A percentile compares a stretch with the other conserved stretches of the same genome.
Conservation (phyloP, 2,113 vertebrate species). For the Scytalopus superciliaris region DNA sequence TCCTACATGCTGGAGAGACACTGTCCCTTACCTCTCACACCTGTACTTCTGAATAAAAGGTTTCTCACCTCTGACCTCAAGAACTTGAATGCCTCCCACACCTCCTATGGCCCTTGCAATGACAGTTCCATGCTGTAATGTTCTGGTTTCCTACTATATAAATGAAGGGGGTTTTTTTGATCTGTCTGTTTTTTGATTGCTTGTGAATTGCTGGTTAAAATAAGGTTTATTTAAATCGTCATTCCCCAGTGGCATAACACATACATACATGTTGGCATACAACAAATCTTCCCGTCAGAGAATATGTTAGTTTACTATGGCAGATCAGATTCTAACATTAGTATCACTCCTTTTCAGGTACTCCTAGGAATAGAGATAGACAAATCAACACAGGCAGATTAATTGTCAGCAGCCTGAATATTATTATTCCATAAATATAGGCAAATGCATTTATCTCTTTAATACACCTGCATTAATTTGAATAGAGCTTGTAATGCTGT, state of each 20-base stretch:
- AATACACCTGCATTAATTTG: neutral
- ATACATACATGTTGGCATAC: no score
- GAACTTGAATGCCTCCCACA: neutral
- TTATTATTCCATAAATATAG: neutral
- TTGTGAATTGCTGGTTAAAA: neutral
- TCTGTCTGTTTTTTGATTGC: neutral
- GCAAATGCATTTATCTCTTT: neutral
- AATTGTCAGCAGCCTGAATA: neutral
- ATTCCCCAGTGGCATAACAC: neutral
- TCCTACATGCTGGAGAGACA: neutral
- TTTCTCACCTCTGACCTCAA: neutral
- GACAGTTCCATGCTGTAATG: neutral
- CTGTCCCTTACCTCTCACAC: neutral
- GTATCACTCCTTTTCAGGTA: neutral
- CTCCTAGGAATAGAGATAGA: neutral
- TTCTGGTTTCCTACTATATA: neutral
- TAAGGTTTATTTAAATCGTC: neutral
- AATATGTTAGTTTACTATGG: neutral
- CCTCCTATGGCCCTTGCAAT: neutral
- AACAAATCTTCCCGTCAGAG: neutral
- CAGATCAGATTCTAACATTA: neutral
- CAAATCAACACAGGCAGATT: neutral
- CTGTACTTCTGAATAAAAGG: neutral
- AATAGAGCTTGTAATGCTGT: neutral
- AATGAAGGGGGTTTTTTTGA: fast-evolving